Evolutionary conservation across 2,888 invertebrate genomes (phyloP).

Genomic region (Nephrotoma guestfalica): DNA sequence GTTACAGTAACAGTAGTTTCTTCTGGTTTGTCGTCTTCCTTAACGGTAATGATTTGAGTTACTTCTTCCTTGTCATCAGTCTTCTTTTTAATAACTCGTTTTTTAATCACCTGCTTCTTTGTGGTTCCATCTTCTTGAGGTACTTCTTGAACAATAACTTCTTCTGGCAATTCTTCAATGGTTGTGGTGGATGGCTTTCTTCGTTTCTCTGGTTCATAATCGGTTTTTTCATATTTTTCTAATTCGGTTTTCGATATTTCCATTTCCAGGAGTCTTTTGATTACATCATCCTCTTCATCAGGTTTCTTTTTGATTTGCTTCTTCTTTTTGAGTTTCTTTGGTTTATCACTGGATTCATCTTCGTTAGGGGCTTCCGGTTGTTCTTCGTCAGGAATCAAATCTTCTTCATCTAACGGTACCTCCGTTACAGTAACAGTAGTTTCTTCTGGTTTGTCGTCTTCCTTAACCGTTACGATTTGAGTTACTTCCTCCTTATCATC

Average conservation of each 20-base stretch:
- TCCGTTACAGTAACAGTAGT: constrained; percentile 22
- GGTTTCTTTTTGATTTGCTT: constrained; percentile 18
- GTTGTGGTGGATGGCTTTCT: constrained; percentile 17
- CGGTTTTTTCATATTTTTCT: constrained; percentile 24
- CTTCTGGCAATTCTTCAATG: constrained; percentile 13
- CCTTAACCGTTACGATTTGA: constrained; percentile 21
- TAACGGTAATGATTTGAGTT: constrained; percentile 27
- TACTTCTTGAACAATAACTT: constrained; percentile 21
- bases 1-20: constrained; percentile 19
- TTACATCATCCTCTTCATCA: constrained; percentile 25
- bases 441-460: constrained; percentile 26
- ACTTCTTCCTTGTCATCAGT: constrained; percentile 26
- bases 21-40: constrained; percentile 28
- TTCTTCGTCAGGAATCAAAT: constrained; percentile 15
- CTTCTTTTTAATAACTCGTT: constrained; percentile 24
- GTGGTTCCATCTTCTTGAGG: constrained; percentile 15
- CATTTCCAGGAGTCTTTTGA: constrained; percentile 20
- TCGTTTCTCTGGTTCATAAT: constrained; percentile 25
- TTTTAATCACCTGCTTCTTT: constrained; percentile 24
- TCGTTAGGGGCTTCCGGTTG: constrained; percentile 20
- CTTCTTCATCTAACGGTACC: constrained; percentile 19
- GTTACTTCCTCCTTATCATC: constrained; percentile 18
- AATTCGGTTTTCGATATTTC: constrained; percentile 19
- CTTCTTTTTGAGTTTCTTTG: constrained; percentile 15
- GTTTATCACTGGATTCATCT: constrained; percentile 18